phyloP scores from a whole-genome alignment of 2,888 invertebrate genomes.

The Drosophila pegasa region DNA sequence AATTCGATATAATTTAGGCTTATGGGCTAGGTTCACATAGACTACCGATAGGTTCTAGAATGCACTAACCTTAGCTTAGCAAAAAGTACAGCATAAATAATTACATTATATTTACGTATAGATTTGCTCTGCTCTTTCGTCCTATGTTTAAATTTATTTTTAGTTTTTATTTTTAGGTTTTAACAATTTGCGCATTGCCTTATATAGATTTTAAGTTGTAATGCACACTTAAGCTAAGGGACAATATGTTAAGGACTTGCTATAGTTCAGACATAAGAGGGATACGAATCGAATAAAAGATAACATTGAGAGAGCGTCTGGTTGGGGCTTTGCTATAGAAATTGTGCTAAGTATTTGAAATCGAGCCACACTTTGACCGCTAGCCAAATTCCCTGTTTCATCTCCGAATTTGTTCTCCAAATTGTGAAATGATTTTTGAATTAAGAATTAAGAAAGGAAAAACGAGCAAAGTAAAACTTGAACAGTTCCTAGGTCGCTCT shows the following conservation, averaged over 20 bases:
- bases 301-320: constrained; percentile 23
- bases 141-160: constrained; percentile 22
- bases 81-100: constrained; percentile 77
- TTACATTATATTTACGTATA: constrained; percentile 68
- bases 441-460: constrained; percentile 72
- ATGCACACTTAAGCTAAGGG: constrained; percentile 48
- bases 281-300: constrained; percentile 32
- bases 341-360: constrained; percentile 58
- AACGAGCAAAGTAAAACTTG: constrained; percentile 67
- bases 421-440: constrained; percentile 42
- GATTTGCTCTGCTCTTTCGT: background rate
- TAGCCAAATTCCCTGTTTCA: constrained; percentile 74
- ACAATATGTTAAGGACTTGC: constrained; percentile 46
- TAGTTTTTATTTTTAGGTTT: constrained; percentile 36
- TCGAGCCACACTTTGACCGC: constrained; percentile 43
- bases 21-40: constrained; percentile 71
- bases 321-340: constrained; percentile 40
- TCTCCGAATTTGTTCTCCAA: constrained; percentile 80
- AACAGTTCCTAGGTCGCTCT: constrained; percentile 21
- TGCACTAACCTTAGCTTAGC: constrained; percentile 84
- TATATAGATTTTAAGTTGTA: constrained; percentile 31
- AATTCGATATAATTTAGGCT: constrained; percentile 75
- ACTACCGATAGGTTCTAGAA: constrained; percentile 79
- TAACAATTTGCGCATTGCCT: constrained; percentile 63
- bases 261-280: constrained; percentile 33